These are phyloP conservation scores for Megaceryle alcyon DNA, from an alignment of 2,797 vertebrate species.

Conservation along the genomic window DNA sequence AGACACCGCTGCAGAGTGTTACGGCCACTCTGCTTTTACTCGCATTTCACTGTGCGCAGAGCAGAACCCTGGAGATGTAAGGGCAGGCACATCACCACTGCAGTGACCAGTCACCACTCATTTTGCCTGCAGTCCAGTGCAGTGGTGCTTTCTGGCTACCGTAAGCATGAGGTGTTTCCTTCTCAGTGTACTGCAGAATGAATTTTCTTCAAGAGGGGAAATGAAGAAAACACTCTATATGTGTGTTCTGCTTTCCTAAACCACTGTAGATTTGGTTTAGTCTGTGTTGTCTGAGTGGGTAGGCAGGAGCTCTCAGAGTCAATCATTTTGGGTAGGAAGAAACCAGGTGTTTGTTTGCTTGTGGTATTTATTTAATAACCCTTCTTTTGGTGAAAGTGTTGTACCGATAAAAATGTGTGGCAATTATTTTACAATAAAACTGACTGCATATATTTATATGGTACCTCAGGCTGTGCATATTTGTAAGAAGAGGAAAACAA, in stretches of 20 bases:
- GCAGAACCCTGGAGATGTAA: neutral
- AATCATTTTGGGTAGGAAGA: neutral
- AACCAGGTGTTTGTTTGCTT: neutral
- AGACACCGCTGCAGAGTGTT: neutral
- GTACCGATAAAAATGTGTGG: slow-evolving; percentile 1
- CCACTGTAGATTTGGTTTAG: neutral
- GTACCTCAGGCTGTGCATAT: neutral
- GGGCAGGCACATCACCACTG: neutral
- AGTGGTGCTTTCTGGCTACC: neutral
- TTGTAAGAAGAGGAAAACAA: neutral
- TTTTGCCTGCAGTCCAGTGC: neutral
- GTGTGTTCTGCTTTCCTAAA: neutral
- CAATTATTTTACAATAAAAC: slow-evolving; percentile 46
- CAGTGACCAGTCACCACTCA: neutral
- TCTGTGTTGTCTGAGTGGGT: neutral
- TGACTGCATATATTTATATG: slow-evolving; percentile 20
- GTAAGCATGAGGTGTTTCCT: neutral
- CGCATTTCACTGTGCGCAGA: neutral
- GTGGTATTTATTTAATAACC: neutral
- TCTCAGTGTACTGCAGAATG: neutral
- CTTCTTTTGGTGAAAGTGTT: neutral
- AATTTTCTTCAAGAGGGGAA: neutral
- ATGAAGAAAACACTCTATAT: neutral
- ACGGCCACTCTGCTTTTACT: neutral
- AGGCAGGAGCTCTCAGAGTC: fast-evolving